Conservation (phyloP, 2,888 invertebrate species). For the Clivina fossor region DNA sequence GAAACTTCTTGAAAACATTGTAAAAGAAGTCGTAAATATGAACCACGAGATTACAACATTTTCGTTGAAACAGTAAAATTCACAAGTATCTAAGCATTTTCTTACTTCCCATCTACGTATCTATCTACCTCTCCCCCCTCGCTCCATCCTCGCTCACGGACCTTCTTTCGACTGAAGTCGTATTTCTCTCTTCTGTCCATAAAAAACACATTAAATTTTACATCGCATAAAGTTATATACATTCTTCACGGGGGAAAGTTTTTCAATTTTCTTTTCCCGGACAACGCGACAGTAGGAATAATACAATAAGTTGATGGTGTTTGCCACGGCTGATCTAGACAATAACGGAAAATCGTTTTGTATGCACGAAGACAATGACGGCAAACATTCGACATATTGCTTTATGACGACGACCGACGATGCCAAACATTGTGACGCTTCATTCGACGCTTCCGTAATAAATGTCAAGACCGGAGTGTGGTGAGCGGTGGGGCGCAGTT, state of each 20-base stretch:
- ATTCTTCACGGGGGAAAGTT: constrained; percentile 18
- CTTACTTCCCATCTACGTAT: too few relatives aligned
- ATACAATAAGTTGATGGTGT: constrained; percentile 11
- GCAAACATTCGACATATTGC: constrained; percentile 20
- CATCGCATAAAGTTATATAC: constrained; percentile 23
- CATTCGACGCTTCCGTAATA: constrained; percentile 19
- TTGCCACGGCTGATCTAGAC: constrained; percentile 8
- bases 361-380: constrained; percentile 21
- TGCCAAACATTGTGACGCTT: too few relatives aligned
- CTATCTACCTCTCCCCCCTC: background rate
- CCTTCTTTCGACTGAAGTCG: constrained; percentile 11
- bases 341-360: constrained; percentile 17
- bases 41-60: constrained; percentile 19
- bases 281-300: constrained; percentile 11
- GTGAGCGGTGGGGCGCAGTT: constrained; percentile 1
- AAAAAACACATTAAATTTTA: constrained; percentile 22
- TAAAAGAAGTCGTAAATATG: constrained; percentile 19
- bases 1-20: constrained; percentile 13
- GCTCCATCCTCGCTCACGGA: too few relatives aligned
- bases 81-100: too few relatives aligned
- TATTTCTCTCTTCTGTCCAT: constrained; percentile 19
- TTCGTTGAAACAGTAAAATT: constrained; percentile 20
- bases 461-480: constrained; percentile 11
- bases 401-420: too few relatives aligned
- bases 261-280: constrained; percentile 18